Percentiles rank a stretch among this genome's conserved stretches.
phyloP scores from a whole-genome alignment of 2,888 invertebrate species.

The Biston betularia region DNA sequence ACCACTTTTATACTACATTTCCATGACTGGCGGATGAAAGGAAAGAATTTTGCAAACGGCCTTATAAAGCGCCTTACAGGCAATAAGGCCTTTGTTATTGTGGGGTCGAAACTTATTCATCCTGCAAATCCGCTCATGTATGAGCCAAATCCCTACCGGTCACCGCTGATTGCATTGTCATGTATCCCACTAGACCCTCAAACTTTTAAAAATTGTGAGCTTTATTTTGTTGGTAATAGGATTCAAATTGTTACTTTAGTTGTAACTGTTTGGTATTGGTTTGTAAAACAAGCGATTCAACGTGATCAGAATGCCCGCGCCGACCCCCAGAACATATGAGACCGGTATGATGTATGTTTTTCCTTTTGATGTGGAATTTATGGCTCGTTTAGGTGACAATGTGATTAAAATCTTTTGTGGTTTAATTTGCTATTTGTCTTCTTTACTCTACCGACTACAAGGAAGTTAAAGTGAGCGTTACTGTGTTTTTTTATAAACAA shows the following conservation, averaged over 20 bases:
- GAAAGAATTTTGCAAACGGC: slow-evolving; percentile 78
- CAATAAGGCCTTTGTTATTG: slow-evolving; percentile 83
- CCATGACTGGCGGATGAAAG: slow-evolving; percentile 54
- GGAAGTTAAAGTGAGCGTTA: too few species aligned
- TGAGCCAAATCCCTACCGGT: slow-evolving; percentile 85
- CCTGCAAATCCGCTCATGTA: slow-evolving; percentile 85
- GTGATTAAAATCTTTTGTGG: slow-evolving; percentile 55
- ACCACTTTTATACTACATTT: slow-evolving; percentile 38
- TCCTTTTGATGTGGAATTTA: slow-evolving; percentile 76
- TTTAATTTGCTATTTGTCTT: slow-evolving; percentile 34
- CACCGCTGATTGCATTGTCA: slow-evolving; percentile 86
- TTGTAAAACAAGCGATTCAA: slow-evolving; percentile 84
- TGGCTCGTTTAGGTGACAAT: slow-evolving; percentile 61
- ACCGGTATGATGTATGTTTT: slow-evolving; percentile 82
- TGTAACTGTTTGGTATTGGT: slow-evolving; percentile 73
- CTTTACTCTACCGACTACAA: neutral
- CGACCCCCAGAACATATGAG: slow-evolving; percentile 83
- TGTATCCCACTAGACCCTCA: slow-evolving; percentile 51
- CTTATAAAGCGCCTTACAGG: slow-evolving; percentile 79
- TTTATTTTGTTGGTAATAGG: slow-evolving; percentile 38
- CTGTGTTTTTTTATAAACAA: too few species aligned
- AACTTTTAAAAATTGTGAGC: neutral
- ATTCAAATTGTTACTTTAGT: slow-evolving; percentile 31
- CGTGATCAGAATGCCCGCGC: slow-evolving; percentile 85
- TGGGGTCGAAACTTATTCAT: slow-evolving; percentile 86